Evolutionary conservation across 2,113 vertebrate genomes (phyloP).

Genomic region (Oplegnathus fasciatus): DNA sequence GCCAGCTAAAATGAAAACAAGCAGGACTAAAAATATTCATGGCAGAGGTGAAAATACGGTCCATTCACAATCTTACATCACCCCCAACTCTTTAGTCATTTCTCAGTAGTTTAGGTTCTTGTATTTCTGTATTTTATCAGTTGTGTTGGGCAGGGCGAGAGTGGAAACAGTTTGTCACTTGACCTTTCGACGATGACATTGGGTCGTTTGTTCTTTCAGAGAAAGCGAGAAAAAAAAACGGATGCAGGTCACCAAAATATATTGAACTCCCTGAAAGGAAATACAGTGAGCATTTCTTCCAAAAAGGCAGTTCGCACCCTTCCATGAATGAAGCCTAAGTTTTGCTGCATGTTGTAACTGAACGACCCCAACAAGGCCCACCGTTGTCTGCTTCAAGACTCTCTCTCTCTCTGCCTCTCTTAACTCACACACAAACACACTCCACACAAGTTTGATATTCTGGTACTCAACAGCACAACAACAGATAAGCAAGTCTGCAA

Average conservation of each 20-base stretch:
- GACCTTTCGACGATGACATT: conserved; percentile 64
- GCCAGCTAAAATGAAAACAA: conserved; percentile 5
- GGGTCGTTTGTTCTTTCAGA: conserved; percentile 59
- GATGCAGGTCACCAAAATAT: conserved; percentile 72
- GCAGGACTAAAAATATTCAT: conserved; percentile 12
- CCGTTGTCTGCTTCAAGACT: conserved; percentile 59
- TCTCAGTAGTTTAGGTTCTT: background rate
- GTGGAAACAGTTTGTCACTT: conserved; percentile 62
- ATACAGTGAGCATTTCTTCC: conserved; percentile 72
- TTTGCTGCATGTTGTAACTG: conserved; percentile 59
- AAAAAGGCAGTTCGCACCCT: conserved; percentile 53
- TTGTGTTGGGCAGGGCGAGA: conserved; percentile 10
- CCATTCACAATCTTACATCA: conserved; percentile 1
- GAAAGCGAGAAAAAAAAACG: conserved; percentile 44
- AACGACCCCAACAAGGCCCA: conserved; percentile 69
- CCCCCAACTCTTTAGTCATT: background rate
- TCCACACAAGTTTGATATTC: conserved; percentile 29
- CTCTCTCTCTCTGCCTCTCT: conserved; percentile 26
- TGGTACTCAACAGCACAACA: conserved; percentile 38
- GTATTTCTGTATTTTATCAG: conserved; percentile 44
- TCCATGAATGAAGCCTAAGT: conserved; percentile 77
- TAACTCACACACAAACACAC: conserved; percentile 55
- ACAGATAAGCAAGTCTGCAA: conserved; percentile 41
- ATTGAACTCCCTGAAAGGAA: conserved; percentile 75
- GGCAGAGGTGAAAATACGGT: conserved; percentile 10